A percentile compares a stretch with the other conserved stretches of the same genome.
Conservation (phyloP, 2,113 vertebrate species). For the Bujurquina vittata region DNA sequence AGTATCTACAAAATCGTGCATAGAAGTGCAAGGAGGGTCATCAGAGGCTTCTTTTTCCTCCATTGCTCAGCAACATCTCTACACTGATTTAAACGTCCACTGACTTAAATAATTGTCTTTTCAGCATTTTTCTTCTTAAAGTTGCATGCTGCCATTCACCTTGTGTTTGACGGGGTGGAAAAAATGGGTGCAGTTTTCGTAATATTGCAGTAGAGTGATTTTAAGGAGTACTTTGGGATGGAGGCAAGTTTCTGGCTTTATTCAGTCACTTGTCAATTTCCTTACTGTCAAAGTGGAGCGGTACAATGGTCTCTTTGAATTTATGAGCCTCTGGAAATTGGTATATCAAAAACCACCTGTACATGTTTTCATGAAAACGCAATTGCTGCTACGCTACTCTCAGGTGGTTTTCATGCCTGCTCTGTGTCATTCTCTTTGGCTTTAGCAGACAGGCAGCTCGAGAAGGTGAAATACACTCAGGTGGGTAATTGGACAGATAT, state of each 20-base stretch:
- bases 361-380: not conserved
- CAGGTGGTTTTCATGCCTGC: not conserved
- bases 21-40: not conserved
- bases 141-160: not conserved
- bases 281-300: not conserved
- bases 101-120: not conserved
- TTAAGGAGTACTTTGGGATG: not conserved
- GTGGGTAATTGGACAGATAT: not conserved
- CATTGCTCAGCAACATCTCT: not conserved
- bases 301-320: conserved; percentile 1
- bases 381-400: not conserved
- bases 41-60: not conserved
- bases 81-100: not conserved
- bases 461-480: not conserved
- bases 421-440: not conserved
- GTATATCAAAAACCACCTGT: not conserved
- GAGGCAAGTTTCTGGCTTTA: not conserved
- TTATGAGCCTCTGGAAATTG: conserved; percentile 5
- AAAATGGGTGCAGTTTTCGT: not conserved
- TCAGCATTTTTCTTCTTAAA: not conserved
- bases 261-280: not conserved
- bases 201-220: not conserved
- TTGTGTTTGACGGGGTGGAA: not conserved
- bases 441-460: not conserved
- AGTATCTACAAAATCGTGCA: not conserved